Conservation (phyloP, 2,113 vertebrate genomes). For the Lasiurus cinereus region DNA sequence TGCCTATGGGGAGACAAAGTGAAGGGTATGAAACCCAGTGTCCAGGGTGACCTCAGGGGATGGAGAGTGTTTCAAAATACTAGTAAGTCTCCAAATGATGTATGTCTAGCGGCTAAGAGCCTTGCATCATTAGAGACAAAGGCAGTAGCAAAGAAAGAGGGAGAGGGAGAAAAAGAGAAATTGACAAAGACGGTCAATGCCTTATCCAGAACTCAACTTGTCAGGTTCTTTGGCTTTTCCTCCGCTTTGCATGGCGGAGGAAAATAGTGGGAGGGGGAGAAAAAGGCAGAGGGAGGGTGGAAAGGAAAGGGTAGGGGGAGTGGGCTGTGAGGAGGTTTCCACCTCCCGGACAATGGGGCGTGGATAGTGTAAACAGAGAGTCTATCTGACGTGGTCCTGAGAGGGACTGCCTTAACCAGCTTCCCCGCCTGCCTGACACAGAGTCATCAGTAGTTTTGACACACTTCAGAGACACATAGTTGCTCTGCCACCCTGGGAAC, state of each 20-base stretch:
- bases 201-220: background rate
- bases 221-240: background rate
- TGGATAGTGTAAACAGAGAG: rapidly evolving
- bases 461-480: slow-evolving; percentile 60
- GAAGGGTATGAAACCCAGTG: background rate
- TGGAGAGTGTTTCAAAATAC: background rate
- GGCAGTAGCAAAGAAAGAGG: background rate
- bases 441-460: slow-evolving; percentile 18
- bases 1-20: background rate
- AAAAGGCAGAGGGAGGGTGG: background rate
- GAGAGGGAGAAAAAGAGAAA: background rate
- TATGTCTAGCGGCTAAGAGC: background rate
- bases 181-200: background rate
- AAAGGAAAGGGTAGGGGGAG: background rate
- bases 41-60: background rate
- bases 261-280: background rate
- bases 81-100: background rate
- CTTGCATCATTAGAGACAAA: background rate
- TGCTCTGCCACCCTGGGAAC: slow-evolving; percentile 66
- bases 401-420: background rate
- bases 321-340: background rate
- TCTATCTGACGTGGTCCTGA: background rate
- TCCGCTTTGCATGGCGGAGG: background rate
- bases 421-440: rapidly evolving
- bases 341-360: background rate